Conservation (phyloP, 1,140 invertebrate species). For the Plodia interpunctella region DNA sequence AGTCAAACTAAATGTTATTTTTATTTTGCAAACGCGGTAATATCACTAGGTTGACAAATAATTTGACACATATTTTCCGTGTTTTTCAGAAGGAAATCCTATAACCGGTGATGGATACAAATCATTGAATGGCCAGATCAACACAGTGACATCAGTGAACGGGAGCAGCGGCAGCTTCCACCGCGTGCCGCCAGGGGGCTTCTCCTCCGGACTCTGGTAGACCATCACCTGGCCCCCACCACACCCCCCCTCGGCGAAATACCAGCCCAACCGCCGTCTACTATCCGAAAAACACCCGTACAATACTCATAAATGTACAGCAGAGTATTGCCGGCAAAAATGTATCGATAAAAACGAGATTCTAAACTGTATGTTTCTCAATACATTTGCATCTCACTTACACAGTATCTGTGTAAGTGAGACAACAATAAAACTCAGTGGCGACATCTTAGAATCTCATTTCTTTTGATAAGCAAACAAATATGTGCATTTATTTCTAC, state of each 20-base stretch:
- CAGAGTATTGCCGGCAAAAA: background rate
- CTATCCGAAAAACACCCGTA: conserved; percentile 16
- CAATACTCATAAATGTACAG: conserved; percentile 1
- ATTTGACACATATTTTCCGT: background rate
- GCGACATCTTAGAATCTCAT: conserved; percentile 10
- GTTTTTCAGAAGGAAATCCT: conserved; percentile 72
- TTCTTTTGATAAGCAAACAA: conserved; percentile 1
- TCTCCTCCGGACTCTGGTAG: conserved; percentile 74
- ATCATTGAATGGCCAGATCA: conserved; percentile 75
- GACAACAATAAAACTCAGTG: conserved; percentile 17
- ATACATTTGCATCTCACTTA: conserved; percentile 19
- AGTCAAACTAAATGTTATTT: background rate
- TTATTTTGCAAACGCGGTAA: background rate
- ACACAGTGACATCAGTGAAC: conserved; percentile 71
- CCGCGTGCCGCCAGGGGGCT: conserved; percentile 70
- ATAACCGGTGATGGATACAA: conserved; percentile 77
- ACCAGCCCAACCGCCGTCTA: conserved; percentile 25
- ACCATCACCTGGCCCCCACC: conserved; percentile 20
- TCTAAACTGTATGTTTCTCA: background rate
- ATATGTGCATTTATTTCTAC: conserved; percentile 39
- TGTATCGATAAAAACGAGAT: background rate
- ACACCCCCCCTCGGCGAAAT: conserved; percentile 24
- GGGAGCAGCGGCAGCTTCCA: conserved; percentile 58
- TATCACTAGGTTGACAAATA: background rate
- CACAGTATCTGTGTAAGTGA: background rate